These are phyloP conservation scores for Moxostoma hubbsi DNA, from an alignment of 2,797 vertebrate species.

Conservation along the genomic window DNA sequence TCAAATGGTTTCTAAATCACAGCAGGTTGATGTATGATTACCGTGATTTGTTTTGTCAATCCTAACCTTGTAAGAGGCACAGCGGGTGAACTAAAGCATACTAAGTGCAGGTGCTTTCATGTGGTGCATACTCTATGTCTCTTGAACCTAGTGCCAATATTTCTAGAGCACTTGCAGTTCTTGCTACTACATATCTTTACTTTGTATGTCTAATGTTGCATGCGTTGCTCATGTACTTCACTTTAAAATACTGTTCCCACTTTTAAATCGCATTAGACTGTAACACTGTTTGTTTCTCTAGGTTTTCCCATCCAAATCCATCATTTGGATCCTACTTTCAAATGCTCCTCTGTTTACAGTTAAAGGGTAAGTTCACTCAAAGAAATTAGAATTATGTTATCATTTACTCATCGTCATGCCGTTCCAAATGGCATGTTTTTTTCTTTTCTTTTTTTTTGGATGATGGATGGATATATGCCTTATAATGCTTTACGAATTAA, in stretches of 20 bases:
- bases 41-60: conserved; percentile 14
- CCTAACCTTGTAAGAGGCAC: neutral
- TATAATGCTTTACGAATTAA: no score
- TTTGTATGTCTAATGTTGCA: neutral
- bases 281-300: neutral
- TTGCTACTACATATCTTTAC: neutral
- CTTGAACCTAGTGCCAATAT: neutral
- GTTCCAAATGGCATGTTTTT: no score
- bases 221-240: neutral
- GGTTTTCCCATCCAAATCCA: neutral
- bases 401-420: no score
- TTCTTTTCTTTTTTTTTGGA: no score
- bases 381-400: no score
- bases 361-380: no score
- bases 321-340: neutral
- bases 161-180: neutral
- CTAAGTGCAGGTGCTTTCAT: conserved; percentile 12
- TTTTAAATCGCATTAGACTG: neutral
- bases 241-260: neutral
- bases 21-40: conserved; percentile 20
- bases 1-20: conserved; percentile 37
- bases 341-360: neutral
- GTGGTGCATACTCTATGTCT: no score
- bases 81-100: neutral
- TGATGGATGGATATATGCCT: no score